Conservation (phyloP, 2,797 vertebrate genomes). For the Fistularia commersonii region DNA sequence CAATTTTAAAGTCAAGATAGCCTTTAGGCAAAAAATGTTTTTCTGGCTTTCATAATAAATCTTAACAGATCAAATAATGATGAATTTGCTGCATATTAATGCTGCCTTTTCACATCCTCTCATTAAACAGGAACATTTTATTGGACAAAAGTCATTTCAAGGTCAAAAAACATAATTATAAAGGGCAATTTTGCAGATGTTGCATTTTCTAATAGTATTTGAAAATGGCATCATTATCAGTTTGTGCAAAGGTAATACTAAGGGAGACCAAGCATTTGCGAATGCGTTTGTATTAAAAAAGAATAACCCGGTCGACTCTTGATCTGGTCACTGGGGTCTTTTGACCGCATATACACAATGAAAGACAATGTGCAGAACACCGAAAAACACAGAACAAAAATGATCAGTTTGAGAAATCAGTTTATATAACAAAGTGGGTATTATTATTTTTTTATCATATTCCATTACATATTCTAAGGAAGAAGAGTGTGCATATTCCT, state of each 20-base stretch:
- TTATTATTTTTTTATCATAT: constrained; percentile 75
- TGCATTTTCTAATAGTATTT: constrained; percentile 33
- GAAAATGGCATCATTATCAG: constrained; percentile 60
- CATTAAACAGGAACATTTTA: constrained; percentile 10
- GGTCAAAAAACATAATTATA: constrained; percentile 40
- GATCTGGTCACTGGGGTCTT: no score
- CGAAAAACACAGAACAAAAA: constrained; percentile 23
- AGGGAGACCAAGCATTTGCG: no score
- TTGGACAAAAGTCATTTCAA: constrained; percentile 18
- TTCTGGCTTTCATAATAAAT: constrained; percentile 23
- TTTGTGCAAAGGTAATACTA: constrained; percentile 9
- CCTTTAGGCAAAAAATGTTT: no score
- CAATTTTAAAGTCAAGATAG: no score
- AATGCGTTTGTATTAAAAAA: background rate
- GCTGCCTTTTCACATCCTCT: constrained; percentile 1
- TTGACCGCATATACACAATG: no score
- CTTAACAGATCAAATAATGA: constrained; percentile 32
- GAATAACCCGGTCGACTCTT: no score
- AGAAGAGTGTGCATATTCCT: constrained; percentile 69
- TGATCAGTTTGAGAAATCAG: constrained; percentile 47
- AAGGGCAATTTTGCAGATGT: constrained; percentile 19
- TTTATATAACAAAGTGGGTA: constrained; percentile 76
- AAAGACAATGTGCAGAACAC: background rate
- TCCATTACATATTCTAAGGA: constrained; percentile 65
- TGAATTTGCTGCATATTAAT: constrained; percentile 23